Base-by-base conservation (phyloP, 1,140 invertebrate genomes). In the Rhopalosiphum padi region DNA sequence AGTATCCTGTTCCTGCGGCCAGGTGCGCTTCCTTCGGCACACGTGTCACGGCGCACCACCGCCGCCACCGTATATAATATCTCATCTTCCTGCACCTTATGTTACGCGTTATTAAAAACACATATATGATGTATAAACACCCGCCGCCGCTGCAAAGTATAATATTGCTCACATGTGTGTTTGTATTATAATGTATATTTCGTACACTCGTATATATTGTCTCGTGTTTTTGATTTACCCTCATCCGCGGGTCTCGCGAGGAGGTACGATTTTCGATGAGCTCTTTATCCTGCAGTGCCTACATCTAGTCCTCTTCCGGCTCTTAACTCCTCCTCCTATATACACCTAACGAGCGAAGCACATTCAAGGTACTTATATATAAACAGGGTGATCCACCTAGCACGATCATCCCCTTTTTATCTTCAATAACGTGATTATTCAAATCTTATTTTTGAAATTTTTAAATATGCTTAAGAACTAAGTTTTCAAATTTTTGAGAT, bases 1-100 rank as follows among this genome's bases (percentile, higher is more conserved):
- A 55, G 91, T 93, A 93, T 93, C 91, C 91, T 93, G 91, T 93
- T 93, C 91, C 91, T 93, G 91, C 91, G 82, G 77, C 91, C 91
- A 93, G 91, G 91, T 93, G 91, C 82, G 55, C 48, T 86, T 93
- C 91, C 91, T 55, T 41, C 37, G 91, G 82, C 60, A 82, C 77
- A 82, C 77, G 68, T 82, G 77, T 82, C 77, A 43, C 68, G 91
- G 68, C 68, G 91, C 91, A 85, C 43, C 77, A 21, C 25, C 82
- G 68, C 18, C n/a, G 30, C 46, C 68, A 30, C 23, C 55, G 68
- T 51, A 68, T 90, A 77, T 77, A 91, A 91, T 46, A 77, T 88
- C 86, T 91, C 90, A 77, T 77, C 60, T 91, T 77, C 60, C 60
- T 77, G 68, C 91, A 51, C 91, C 91, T 83, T 92, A 83, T 92